phyloP scores from a whole-genome alignment of 1,140 invertebrate species.

The Drosophila ercepeae region DNA sequence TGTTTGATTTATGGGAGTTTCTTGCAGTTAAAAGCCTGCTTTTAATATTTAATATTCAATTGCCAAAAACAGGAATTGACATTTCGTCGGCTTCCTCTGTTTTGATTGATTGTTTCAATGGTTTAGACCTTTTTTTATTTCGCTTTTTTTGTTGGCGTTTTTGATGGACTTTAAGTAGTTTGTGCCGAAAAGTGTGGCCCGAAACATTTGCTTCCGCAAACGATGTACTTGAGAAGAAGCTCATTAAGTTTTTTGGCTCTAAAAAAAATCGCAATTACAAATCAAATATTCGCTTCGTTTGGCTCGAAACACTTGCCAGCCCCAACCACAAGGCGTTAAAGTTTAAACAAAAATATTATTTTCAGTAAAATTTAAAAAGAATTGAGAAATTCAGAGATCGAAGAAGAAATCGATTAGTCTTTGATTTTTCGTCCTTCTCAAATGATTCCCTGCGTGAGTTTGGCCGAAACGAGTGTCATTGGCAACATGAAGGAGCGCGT shows the following conservation, averaged over 20 bases:
- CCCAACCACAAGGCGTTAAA: conserved; percentile 8
- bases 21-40: conserved; percentile 11
- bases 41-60: conserved; percentile 43
- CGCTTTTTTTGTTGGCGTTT: neutral
- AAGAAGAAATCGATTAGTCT: too few species aligned
- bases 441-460: conserved; percentile 84
- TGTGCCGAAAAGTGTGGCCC: conserved; percentile 4
- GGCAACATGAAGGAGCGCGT: conserved; percentile 84
- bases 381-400: too few species aligned
- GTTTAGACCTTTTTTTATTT: conserved; percentile 1
- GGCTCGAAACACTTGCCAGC: conserved; percentile 20
- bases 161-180: conserved; percentile 39
- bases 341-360: conserved; percentile 31
- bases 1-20: conserved; percentile 36
- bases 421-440: conserved; percentile 39
- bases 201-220: conserved; percentile 46
- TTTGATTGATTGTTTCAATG: conserved; percentile 52
- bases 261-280: conserved; percentile 36
- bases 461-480: conserved; percentile 84
- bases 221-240: conserved; percentile 42
- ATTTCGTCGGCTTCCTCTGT: conserved; percentile 21
- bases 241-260: conserved; percentile 30
- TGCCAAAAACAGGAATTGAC: conserved; percentile 48
- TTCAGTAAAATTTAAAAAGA: conserved; percentile 20
- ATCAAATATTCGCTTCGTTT: conserved; percentile 39